phyloP scores from a whole-genome alignment of 2,113 vertebrate genomes.

The Cochlearius cochlearius region DNA sequence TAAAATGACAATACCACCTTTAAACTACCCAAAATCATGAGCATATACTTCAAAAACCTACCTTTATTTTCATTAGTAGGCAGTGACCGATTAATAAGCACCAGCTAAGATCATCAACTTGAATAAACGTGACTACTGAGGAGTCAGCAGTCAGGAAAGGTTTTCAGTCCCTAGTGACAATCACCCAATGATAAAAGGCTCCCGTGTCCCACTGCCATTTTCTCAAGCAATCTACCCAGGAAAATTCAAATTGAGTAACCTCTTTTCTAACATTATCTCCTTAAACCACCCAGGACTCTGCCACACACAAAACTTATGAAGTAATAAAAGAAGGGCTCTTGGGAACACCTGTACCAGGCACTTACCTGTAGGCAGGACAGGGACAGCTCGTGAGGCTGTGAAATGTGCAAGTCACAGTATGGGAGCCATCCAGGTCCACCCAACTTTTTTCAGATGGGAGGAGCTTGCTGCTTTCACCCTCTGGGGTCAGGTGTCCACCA shows the following conservation, averaged over 20 bases:
- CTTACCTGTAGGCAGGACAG: slow-evolving; percentile 10
- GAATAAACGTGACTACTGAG: not conserved
- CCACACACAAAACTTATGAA: not conserved
- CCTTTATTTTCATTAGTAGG: not conserved
- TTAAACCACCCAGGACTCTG: not conserved
- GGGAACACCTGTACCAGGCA: not conserved
- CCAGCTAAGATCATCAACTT: not conserved
- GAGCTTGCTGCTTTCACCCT: not conserved
- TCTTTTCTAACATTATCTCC: not conserved
- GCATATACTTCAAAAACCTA: not conserved
- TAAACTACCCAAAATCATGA: not conserved
- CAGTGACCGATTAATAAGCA: not conserved
- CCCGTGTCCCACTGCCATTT: not conserved
- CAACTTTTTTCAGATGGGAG: rapidly evolving
- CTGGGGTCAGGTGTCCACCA: not conserved
- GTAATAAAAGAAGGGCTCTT: not conserved
- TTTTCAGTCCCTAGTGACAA: not conserved
- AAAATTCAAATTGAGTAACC: not conserved
- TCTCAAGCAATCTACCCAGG: not conserved
- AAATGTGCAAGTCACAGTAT: slow-evolving; percentile 75
- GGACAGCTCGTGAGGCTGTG: slow-evolving; percentile 74
- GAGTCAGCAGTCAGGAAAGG: not conserved
- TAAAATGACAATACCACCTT: not conserved
- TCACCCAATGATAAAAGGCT: not conserved
- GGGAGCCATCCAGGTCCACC: not conserved